phyloP scores from a whole-genome alignment of 1,140 invertebrate species.

The Drosophila albomicans region DNA sequence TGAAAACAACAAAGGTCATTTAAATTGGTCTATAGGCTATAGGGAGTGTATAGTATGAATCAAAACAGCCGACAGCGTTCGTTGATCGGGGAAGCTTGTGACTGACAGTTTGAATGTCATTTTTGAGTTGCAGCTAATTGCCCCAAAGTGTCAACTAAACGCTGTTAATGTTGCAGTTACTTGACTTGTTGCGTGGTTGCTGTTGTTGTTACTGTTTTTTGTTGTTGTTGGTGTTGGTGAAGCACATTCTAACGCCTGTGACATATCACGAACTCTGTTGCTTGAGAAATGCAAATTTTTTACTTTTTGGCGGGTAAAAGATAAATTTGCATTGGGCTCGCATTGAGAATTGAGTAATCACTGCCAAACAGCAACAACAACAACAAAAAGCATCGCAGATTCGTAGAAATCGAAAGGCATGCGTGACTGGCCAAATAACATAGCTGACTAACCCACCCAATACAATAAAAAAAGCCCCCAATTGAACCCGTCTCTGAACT shows the following conservation, averaged over 20 bases:
- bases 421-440: slow-evolving; percentile 64
- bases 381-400: slow-evolving; percentile 27
- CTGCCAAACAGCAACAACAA: background rate
- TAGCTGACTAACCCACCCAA: slow-evolving; percentile 41
- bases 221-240: slow-evolving; percentile 1
- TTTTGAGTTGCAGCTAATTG: slow-evolving; percentile 41
- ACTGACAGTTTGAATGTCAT: slow-evolving; percentile 42
- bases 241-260: slow-evolving; percentile 76
- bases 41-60: background rate
- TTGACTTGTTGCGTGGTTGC: background rate
- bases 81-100: slow-evolving; percentile 5
- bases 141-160: slow-evolving; percentile 46
- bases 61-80: background rate
- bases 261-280: slow-evolving; percentile 72
- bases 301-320: slow-evolving; percentile 8
- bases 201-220: background rate
- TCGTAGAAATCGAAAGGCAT: slow-evolving; percentile 69
- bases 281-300: slow-evolving; percentile 70
- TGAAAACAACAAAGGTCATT: background rate
- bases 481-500: slow-evolving; percentile 44
- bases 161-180: slow-evolving; percentile 25
- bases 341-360: slow-evolving; percentile 68
- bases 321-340: slow-evolving; percentile 70
- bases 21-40: slow-evolving; percentile 16
- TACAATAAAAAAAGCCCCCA: slow-evolving; percentile 9